Evolutionary conservation across 2,888 invertebrate genomes (phyloP), one percentile per base, ranked within the genome.

Genomic region (Athalia rosae): DNA sequence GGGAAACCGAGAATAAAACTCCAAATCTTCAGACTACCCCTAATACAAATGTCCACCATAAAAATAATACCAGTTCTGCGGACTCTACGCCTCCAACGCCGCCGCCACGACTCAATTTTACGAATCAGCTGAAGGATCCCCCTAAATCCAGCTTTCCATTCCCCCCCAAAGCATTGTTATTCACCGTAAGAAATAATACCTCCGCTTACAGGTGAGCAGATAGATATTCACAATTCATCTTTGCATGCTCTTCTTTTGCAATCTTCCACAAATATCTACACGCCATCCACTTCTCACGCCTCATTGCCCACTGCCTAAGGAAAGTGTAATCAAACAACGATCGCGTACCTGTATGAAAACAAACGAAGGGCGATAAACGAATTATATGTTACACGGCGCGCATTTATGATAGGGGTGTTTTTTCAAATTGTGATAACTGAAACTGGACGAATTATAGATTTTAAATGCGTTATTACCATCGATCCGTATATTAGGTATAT

Each of bases 11-110:
- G 28, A 71, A 71, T 71, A 74, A 74, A 74, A 74, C 59, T 47
- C 41, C 48, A 15, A 9, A 28, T 4, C 78, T n/a, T 63, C 66
- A 56, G 47, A 62, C 63, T 15, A 77, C 71, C 50, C 45, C 63
- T n/a, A 43, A 8, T 58, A 63, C 76, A 15, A 77, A 74, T 69
- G 74, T 59, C 58, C 61, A 47, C 7, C 11, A 45, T 3, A 62
- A 47, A 43, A 76, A 71, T 62, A 56, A 73, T 61, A 47, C 73
- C 41, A 59, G 71, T 50, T 85, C 85, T 77, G 85, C 86, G 59
- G 84, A 82, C 78, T 86, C 85, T 45, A 83, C 84, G 76, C 85
- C 87, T 78, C 86, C 89, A 69, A 87, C 87, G 77, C 87, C 87
- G 67, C 86, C 87, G 78, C 85, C 85, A 67, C 83, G 86, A 71